These are phyloP conservation scores for Oncorhynchus keta DNA, from an alignment of 2,113 vertebrate genomes.

Conservation along the genomic window DNA sequence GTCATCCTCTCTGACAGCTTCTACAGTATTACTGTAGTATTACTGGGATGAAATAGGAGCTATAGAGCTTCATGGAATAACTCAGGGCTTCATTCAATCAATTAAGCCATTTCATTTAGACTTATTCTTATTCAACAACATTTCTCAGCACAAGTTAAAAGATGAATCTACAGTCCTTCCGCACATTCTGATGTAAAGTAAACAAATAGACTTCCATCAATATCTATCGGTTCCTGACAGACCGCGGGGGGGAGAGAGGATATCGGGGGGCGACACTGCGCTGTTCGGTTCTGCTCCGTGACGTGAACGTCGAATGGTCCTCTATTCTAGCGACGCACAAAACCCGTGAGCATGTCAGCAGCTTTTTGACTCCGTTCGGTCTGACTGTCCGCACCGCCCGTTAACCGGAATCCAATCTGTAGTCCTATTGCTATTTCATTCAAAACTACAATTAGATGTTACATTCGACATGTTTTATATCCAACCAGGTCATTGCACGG, in stretches of 20 bases:
- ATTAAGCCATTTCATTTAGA: background rate
- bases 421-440: background rate
- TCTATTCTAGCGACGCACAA: slow-evolving; percentile 16
- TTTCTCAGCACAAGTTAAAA: background rate
- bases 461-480: slow-evolving; percentile 1
- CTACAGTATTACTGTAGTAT: background rate
- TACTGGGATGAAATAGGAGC: too few species aligned
- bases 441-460: background rate
- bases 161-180: background rate
- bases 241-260: too few species aligned
- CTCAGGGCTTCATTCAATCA: background rate
- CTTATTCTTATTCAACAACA: background rate
- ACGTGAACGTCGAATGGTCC: background rate
- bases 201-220: too few species aligned
- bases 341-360: too few species aligned
- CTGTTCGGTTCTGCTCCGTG: too few species aligned
- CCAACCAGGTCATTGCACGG: slow-evolving; percentile 25
- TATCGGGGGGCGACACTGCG: fast-evolving
- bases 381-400: slow-evolving; percentile 20
- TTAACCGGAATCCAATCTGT: slow-evolving; percentile 11
- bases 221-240: too few species aligned
- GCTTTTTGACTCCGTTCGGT: slow-evolving; percentile 38
- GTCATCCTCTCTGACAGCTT: background rate
- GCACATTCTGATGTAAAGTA: too few species aligned
- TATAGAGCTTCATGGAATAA: too few species aligned